A percentile compares a stretch with the other conserved stretches of the same genome.
phyloP scores from a whole-genome alignment of 2,113 vertebrate genomes.

The Thalassarche chlororhynchos region DNA sequence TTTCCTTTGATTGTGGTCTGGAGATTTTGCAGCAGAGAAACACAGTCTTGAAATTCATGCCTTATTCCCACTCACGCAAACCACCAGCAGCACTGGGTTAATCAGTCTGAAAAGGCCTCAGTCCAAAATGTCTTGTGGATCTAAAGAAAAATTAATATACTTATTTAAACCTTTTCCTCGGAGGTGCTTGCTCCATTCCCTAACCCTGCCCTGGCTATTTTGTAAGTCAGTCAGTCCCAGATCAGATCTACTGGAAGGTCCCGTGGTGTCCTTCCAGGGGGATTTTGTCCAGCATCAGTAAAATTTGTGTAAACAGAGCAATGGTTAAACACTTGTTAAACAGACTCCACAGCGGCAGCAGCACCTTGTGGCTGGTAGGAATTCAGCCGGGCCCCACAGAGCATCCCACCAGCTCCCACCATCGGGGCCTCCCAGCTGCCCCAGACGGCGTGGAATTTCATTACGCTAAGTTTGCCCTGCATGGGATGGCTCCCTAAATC shows the following conservation, averaged over 20 bases:
- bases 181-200: not conserved
- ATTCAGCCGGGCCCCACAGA: not conserved
- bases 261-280: not conserved
- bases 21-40: not conserved
- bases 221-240: not conserved
- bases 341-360: not conserved
- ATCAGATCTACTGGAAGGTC: not conserved
- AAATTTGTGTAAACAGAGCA: not conserved
- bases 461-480: not conserved
- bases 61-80: not conserved
- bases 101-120: not conserved
- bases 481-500: not conserved
- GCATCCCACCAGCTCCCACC: not conserved
- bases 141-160: not conserved
- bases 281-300: not conserved
- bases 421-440: accelerated
- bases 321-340: not conserved
- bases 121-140: not conserved
- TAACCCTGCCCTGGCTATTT: not conserved
- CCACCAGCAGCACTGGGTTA: not conserved
- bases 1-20: not conserved
- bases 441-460: not conserved
- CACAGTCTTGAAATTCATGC: not conserved
- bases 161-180: not conserved
- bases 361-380: not conserved